A percentile compares a stretch with the other conserved stretches of the same genome.
phyloP scores from a whole-genome alignment of 2,113 vertebrate genomes.

The Scolopax mira region DNA sequence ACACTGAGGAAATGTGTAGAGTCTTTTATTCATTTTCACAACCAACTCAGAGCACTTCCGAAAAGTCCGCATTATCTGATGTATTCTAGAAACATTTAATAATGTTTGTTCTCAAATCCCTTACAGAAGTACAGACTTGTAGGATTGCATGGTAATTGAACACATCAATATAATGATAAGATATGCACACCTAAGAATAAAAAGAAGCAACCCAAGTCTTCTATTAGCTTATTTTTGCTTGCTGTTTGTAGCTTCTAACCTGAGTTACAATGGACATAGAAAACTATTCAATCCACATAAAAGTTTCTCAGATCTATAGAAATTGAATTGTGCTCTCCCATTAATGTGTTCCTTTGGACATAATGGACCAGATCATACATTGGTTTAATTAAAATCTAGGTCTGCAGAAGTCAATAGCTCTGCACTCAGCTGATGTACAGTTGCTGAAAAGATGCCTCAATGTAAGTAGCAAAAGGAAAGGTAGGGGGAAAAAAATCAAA shows the following conservation, averaged over 20 bases:
- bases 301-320: not conserved
- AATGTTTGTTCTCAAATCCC: not conserved
- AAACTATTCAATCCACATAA: not conserved
- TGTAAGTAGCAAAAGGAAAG: not conserved
- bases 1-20: not conserved
- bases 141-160: not conserved
- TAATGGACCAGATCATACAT: not conserved
- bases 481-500: not conserved
- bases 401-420: not conserved
- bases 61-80: rapidly evolving
- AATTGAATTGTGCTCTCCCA: not conserved
- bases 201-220: not conserved
- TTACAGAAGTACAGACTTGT: not conserved
- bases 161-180: not conserved
- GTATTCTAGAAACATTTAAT: not conserved
- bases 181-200: not conserved
- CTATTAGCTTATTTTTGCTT: not conserved
- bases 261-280: not conserved
- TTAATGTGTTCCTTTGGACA: not conserved
- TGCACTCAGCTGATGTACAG: not conserved
- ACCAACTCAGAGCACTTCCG: not conserved
- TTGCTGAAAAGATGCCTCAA: not conserved
- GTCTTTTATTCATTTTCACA: not conserved
- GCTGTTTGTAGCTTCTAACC: not conserved
- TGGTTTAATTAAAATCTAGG: not conserved